Percentiles rank a stretch among this genome's conserved stretches.
phyloP scores from a whole-genome alignment of 1,140 invertebrate genomes.

The Lepidurus arcticus region DNA sequence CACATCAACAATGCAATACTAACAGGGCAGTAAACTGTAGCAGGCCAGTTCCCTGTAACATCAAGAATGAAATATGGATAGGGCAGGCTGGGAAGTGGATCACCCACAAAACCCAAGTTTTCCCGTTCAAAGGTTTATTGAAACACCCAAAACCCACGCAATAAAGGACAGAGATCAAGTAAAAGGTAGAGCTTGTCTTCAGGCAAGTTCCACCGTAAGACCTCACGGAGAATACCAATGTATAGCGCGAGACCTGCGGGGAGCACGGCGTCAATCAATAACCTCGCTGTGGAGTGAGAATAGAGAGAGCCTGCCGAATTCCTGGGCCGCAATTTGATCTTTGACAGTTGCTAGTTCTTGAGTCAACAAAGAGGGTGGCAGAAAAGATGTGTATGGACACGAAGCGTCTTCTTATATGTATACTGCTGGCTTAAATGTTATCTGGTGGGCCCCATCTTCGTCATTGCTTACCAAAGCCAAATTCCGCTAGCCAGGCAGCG shows the following conservation, averaged over 20 bases:
- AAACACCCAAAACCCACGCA: too few relatives aligned
- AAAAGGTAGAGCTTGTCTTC: background rate
- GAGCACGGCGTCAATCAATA: constrained; percentile 7
- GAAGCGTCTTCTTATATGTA: background rate
- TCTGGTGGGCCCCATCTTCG: background rate
- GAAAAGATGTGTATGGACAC: background rate
- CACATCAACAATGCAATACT: too few relatives aligned
- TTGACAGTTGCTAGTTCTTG: constrained; percentile 14
- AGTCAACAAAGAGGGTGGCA: constrained; percentile 17
- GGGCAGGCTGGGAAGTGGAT: too few relatives aligned
- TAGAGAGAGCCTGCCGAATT: background rate
- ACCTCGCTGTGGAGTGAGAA: background rate
- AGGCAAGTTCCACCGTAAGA: background rate
- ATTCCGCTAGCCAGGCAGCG: background rate
- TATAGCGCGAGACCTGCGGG: background rate
- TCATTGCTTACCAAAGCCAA: constrained; percentile 11
- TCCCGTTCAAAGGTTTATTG: too few relatives aligned
- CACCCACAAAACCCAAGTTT: too few relatives aligned
- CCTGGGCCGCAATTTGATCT: constrained; percentile 17
- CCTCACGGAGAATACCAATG: background rate
- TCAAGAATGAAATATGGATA: too few relatives aligned
- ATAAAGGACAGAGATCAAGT: too few relatives aligned
- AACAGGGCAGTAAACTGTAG: too few relatives aligned
- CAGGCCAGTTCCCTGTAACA: too few relatives aligned
- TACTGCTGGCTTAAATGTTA: background rate